Base-by-base conservation (phyloP, 2,888 invertebrate genomes). In the Antitype chi region DNA sequence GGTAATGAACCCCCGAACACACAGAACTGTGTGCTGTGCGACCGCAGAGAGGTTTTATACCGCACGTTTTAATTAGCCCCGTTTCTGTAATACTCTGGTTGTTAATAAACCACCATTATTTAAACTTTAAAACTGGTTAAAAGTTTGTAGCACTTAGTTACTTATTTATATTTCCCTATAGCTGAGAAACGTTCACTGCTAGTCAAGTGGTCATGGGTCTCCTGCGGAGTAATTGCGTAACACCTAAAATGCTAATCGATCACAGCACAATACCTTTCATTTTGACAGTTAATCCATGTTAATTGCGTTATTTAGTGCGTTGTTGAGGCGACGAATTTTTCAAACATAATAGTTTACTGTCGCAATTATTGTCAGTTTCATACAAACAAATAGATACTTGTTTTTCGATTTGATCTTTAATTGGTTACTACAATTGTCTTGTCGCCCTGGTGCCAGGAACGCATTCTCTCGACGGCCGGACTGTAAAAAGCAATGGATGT, bases 81-180 rank as follows among this genome's bases (percentile, higher is more conserved):
- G 43, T 70, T 43, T 63, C 52, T 60, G 32, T 64, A 64, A 49
- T 57, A 25, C 59, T 38, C 52, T 38, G 70, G 28, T 77, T 74
- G 66, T 82, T 77, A 82, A 81, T 77, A 82, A 81, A 82, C 74
- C 53, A 53, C 68, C 47, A 77, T 85, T 70, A 72, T 80, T 84
- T 73, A 73, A 84, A 57, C 69, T 66, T 80, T 70, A 15, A 71
- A 81, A 80, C 52, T 82, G 52, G 20, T 83, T 84, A 72, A 64
- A 83, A 59, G 55, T 60, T 80, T 57, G 25, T 13, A 69, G 32
- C 13, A 25, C 13, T 43, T 72, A n/a, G 7, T 69, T 49, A 69
- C 32, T 60, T 60, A 60, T 60, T 60, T 32, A 52, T 32, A 25
- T 49, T 59, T 52, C 23, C 13, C 23, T 74, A 25, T 17, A 20